Evolutionary conservation across 1,140 invertebrate species (phyloP).

Genomic region (Spodoptera frugiperda): DNA sequence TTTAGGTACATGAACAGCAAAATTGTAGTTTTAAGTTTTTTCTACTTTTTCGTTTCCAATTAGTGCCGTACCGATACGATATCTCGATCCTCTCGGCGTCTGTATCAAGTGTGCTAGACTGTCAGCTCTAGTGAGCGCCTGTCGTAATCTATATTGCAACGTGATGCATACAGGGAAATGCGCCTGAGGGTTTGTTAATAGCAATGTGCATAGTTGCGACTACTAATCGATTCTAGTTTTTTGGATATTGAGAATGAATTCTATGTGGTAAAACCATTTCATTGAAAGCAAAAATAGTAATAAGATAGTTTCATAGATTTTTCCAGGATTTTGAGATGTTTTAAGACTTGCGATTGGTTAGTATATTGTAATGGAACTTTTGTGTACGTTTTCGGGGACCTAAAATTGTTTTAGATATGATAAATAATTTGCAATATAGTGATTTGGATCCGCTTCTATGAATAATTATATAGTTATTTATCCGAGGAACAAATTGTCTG

Average conservation of each 20-base stretch:
- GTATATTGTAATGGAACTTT: no score
- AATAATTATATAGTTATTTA: no score
- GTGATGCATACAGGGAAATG: neutral
- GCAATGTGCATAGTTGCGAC: neutral
- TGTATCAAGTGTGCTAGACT: neutral
- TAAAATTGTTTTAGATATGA: no score
- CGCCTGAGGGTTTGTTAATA: slow-evolving; percentile 10
- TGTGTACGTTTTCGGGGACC: no score
- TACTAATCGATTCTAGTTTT: neutral
- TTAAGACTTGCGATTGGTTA: no score
- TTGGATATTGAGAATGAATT: neutral
- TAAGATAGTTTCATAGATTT: no score
- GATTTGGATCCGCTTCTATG: no score
- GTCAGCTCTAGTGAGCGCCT: neutral
- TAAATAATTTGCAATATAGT: no score
- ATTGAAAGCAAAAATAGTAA: no score
- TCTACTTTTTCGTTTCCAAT: slow-evolving; percentile 4
- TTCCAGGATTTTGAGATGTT: no score
- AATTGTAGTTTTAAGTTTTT: neutral
- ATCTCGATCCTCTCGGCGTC: slow-evolving; percentile 18
- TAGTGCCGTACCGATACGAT: slow-evolving; percentile 23
- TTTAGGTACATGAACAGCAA: neutral
- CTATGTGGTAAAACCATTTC: no score
- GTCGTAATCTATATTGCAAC: slow-evolving; percentile 1
- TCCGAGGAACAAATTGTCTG: no score